phyloP scores from a whole-genome alignment of 2,113 vertebrate genomes.

The Erythrolamprus reginae region DNA sequence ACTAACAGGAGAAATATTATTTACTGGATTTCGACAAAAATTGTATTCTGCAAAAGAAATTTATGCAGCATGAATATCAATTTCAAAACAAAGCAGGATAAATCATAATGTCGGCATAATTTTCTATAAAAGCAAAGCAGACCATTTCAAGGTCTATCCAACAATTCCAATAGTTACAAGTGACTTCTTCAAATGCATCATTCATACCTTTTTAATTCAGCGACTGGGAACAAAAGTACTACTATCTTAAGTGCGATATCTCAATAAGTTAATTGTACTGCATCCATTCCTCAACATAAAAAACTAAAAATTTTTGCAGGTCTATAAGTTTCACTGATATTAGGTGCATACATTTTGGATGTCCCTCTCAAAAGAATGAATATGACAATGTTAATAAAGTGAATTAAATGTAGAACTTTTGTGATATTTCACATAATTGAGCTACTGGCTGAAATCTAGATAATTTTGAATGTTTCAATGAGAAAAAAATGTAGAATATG shows the following conservation, averaged over 20 bases:
- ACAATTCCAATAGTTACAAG: neutral
- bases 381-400: neutral
- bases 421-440: neutral
- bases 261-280: neutral
- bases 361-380: neutral
- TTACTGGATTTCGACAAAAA: conserved; percentile 43
- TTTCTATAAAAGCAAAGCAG: neutral
- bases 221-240: neutral
- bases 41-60: conserved; percentile 26
- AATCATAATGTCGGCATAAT: neutral
- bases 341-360: neutral
- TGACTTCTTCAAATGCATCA: neutral
- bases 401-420: neutral
- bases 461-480: neutral
- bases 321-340: neutral
- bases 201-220: neutral
- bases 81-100: neutral
- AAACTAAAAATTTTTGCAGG: neutral
- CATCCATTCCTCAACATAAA: neutral
- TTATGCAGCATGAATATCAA: neutral
- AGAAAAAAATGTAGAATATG: neutral
- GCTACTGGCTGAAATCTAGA: neutral
- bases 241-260: neutral
- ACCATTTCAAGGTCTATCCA: neutral
- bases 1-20: conserved; percentile 63